A percentile compares a stretch with the other conserved stretches of the same genome.
phyloP scores from a whole-genome alignment of 2,888 invertebrate species.

The Dinocampus coccinellae region DNA sequence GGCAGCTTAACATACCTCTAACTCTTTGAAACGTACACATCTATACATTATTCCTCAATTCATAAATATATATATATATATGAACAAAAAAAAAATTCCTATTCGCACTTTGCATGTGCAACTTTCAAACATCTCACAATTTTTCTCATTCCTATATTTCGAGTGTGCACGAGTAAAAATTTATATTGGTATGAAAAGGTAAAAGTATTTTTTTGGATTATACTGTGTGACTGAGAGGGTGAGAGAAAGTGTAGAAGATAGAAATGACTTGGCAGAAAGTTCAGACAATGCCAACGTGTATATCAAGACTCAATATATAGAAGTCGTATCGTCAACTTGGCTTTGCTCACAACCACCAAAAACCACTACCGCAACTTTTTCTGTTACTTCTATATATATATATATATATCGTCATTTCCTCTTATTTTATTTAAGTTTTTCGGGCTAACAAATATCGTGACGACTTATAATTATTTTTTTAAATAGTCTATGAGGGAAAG shows the following conservation, averaged over 20 bases:
- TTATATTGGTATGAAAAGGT: not conserved
- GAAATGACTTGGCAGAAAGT: conserved; percentile 5
- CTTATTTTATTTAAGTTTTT: not conserved
- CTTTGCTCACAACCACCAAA: not conserved
- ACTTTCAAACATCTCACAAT: not conserved
- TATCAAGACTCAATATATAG: not conserved
- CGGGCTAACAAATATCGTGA: not conserved
- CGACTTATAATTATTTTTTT: too few species aligned
- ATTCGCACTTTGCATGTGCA: conserved; percentile 1
- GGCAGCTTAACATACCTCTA: not conserved
- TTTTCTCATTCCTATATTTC: conserved; percentile 14
- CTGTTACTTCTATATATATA: not conserved
- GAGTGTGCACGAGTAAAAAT: conserved; percentile 9
- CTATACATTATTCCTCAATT: not conserved
- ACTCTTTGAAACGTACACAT: not conserved
- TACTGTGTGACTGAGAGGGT: too few species aligned
- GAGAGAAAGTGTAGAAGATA: not conserved
- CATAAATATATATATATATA: conserved; percentile 1
- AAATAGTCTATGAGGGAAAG: too few species aligned
- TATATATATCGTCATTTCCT: not conserved
- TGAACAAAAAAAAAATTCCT: not conserved
- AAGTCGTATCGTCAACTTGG: not conserved
- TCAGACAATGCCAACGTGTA: not conserved
- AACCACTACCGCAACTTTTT: not conserved
- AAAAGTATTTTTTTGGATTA: too few species aligned